Conservation (phyloP, 2,888 invertebrate genomes). For the Athrips mouffetella region DNA sequence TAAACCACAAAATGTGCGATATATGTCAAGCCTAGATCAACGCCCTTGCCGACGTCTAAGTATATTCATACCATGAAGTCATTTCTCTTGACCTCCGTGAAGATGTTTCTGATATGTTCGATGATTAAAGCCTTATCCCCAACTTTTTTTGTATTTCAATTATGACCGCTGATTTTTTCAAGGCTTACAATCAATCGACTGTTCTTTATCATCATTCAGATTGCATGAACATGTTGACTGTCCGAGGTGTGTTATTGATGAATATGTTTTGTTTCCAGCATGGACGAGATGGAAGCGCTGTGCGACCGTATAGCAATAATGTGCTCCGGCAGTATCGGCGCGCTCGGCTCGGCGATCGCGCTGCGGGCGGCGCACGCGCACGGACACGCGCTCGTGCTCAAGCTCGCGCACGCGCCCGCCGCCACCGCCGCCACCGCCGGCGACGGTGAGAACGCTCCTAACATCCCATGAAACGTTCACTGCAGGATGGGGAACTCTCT, state of each 20-base stretch:
- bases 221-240: not conserved
- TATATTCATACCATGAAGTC: no score
- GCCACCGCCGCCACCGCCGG: constrained; percentile 1
- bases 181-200: no score
- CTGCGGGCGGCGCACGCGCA: constrained; percentile 84
- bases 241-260: not conserved
- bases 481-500: not conserved
- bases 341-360: constrained; percentile 84
- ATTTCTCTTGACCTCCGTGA: no score
- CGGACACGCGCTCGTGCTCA: constrained; percentile 70
- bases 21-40: no score
- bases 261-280: constrained; percentile 67
- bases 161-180: no score
- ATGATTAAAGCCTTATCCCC: no score
- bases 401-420: constrained; percentile 33
- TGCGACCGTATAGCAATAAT: constrained; percentile 88
- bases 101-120: no score
- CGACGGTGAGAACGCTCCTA: constrained; percentile 27
- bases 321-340: constrained; percentile 84
- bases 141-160: no score
- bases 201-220: not conserved
- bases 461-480: not conserved
- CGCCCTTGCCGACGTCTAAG: no score
- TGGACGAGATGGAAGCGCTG: constrained; percentile 92
- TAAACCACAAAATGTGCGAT: no score